Evolutionary conservation across 2,113 vertebrate genomes (phyloP), one percentile per base, ranked within the genome.

Genomic region (Mesoclemmys tuberculata): DNA sequence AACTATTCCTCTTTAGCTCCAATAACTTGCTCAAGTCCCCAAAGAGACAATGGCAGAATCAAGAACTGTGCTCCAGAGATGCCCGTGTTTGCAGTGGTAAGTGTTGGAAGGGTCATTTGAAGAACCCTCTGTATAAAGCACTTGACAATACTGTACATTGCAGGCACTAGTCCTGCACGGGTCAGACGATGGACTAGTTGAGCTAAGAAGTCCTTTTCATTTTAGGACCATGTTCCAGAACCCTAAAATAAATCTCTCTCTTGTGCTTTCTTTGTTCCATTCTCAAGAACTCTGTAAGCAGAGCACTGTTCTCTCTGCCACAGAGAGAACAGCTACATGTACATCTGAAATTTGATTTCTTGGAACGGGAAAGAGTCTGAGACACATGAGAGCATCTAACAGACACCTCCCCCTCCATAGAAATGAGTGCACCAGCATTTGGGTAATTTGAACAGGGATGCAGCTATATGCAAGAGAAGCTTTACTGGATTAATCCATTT

Each of bases 401-500:
- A 10, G 16, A 68, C 84, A 87, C 38, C 27, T 90, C 8, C 84
- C 92, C 29, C 9, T 83, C 26, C n/a, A 48, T 71, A 83, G n/a
- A 49, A 95, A 94, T 58, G n/a, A 90, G 10, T 11, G 9, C 14
- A 11, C 27, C 89, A 90, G 74, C 58, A 14, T 74, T 93, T 82
- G 91, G 74, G 18, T 93, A 94, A 95, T 89, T 96, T 80, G 88
- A 95, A 96, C 95, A 78, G 58, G 80, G 83, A 91, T 95, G 74
- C 93, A 88, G 96, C 87, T 97, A 95, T 97, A 95, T 96, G 93
- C 85, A 89, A 96, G 93, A 93, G 96, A 97, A 95, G 85, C 88
- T 96, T 97, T 94, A 95, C 88, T 89, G 93, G 84, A 95, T 97
- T 91, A 96, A 97, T 97, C 97, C 95, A 97, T 97, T 96, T 96